Evolutionary conservation across 2,113 vertebrate species (phyloP).

Genomic region (Osmerus eperlanus): DNA sequence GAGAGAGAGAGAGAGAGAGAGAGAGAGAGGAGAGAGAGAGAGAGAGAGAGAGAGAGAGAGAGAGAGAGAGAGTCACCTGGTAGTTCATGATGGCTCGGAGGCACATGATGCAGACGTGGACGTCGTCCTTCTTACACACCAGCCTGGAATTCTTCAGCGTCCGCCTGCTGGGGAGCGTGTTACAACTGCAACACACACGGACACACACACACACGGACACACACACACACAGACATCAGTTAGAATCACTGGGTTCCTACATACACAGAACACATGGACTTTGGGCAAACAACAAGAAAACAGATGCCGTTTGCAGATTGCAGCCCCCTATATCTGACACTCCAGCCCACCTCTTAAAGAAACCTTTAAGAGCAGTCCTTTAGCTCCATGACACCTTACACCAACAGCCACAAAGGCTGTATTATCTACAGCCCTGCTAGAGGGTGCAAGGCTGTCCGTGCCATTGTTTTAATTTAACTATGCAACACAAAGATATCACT

Average conservation of each 20-base stretch:
- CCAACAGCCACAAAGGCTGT: constrained; percentile 42
- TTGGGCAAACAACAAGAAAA: constrained; percentile 36
- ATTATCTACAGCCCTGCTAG: constrained; percentile 45
- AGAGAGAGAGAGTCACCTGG: constrained; percentile 74
- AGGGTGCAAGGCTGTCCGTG: constrained; percentile 27
- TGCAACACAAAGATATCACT: constrained; percentile 49
- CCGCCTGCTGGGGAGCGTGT: constrained; percentile 87
- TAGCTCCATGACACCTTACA: constrained; percentile 41
- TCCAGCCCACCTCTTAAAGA: constrained; percentile 25
- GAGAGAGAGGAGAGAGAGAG: neutral
- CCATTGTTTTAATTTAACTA: constrained; percentile 54
- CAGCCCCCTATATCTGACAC: constrained; percentile 13
- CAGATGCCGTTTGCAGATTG: constrained; percentile 44
- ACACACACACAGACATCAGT: neutral
- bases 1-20: constrained; percentile 8
- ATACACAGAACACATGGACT: neutral
- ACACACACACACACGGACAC: neutral
- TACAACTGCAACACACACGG: constrained; percentile 71
- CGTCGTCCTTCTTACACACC: constrained; percentile 95
- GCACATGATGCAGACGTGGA: constrained; percentile 96
- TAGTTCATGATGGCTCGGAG: constrained; percentile 98
- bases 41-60: constrained; percentile 1
- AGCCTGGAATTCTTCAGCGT: constrained; percentile 92
- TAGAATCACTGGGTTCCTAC: neutral
- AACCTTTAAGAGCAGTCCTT: constrained; percentile 33